Conservation (phyloP, 2,113 vertebrate genomes). For the Coregonus clupeaformis region DNA sequence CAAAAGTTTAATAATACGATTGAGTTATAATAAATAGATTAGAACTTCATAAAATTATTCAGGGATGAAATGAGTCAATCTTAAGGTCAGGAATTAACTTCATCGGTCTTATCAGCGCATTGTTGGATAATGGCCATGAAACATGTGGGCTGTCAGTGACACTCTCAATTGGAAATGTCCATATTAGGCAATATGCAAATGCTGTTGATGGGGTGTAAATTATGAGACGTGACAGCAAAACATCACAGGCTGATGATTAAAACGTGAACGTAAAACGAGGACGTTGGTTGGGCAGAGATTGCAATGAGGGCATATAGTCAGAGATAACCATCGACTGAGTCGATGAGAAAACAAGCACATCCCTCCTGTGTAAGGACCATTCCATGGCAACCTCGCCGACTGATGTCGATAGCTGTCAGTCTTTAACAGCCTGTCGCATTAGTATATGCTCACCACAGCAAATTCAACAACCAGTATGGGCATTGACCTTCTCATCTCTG, state of each 20-base stretch:
- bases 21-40: constrained; percentile 23
- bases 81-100: constrained; percentile 60
- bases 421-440: constrained; percentile 48
- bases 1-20: background rate
- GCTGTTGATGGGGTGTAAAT: constrained; percentile 76
- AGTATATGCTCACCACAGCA: constrained; percentile 57
- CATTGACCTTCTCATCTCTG: constrained; percentile 61
- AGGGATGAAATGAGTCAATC: constrained; percentile 56
- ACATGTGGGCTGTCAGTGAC: constrained; percentile 61
- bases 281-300: constrained; percentile 34
- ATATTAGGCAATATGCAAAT: constrained; percentile 80
- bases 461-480: constrained; percentile 46
- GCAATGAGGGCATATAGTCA: constrained; percentile 61
- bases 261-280: constrained; percentile 56
- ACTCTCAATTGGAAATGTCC: constrained; percentile 76
- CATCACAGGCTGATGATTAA: constrained; percentile 74
- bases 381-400: constrained; percentile 25
- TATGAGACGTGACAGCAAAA: constrained; percentile 64
- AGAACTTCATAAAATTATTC: constrained; percentile 51
- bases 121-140: constrained; percentile 58
- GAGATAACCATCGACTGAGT: constrained; percentile 68
- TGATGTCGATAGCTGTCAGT: constrained; percentile 66
- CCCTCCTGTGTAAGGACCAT: constrained; percentile 38
- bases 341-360: constrained; percentile 55
- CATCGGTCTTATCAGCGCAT: constrained; percentile 56